These are phyloP conservation scores for Menidia beryllina DNA, from an alignment of 2,113 vertebrate species.

Conservation along the genomic window DNA sequence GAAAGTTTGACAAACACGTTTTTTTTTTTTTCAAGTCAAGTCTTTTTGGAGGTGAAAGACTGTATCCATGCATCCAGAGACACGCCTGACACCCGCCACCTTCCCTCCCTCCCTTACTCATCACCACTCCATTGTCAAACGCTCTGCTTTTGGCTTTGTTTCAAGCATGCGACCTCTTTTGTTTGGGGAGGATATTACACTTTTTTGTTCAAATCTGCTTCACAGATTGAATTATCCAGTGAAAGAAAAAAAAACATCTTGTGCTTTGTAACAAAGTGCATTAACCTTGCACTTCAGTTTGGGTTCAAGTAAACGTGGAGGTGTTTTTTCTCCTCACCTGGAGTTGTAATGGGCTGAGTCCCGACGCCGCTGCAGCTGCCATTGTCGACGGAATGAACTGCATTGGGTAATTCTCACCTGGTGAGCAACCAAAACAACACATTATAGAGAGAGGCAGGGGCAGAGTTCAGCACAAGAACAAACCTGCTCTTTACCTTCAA, in stretches of 20 bases:
- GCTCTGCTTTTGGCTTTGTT: neutral
- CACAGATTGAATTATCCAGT: neutral
- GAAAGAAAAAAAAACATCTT: neutral
- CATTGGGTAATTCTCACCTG: conserved; percentile 99
- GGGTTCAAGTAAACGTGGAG: neutral
- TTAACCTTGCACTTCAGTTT: neutral
- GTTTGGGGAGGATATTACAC: neutral
- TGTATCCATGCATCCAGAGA: neutral
- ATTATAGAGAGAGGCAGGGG: conserved; percentile 80
- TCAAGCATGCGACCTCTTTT: neutral
- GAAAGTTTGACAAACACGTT: neutral
- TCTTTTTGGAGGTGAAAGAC: neutral
- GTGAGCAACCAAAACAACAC: conserved; percentile 76
- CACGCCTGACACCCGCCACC: neutral
- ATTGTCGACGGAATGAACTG: conserved; percentile 99
- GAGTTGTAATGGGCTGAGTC: conserved; percentile 96
- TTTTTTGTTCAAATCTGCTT: conserved; percentile 3
- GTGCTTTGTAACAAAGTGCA: neutral
- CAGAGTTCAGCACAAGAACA: conserved; percentile 33
- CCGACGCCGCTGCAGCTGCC: conserved; percentile 96
- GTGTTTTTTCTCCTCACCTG: conserved; percentile 87
- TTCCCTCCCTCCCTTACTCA: conserved; percentile 5
- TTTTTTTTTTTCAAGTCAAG: neutral
- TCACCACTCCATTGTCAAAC: conserved; percentile 11
- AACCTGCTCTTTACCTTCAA: conserved; percentile 44